Evolutionary conservation across 2,797 vertebrate genomes (phyloP).

Genomic region (Malacoraja senta): DNA sequence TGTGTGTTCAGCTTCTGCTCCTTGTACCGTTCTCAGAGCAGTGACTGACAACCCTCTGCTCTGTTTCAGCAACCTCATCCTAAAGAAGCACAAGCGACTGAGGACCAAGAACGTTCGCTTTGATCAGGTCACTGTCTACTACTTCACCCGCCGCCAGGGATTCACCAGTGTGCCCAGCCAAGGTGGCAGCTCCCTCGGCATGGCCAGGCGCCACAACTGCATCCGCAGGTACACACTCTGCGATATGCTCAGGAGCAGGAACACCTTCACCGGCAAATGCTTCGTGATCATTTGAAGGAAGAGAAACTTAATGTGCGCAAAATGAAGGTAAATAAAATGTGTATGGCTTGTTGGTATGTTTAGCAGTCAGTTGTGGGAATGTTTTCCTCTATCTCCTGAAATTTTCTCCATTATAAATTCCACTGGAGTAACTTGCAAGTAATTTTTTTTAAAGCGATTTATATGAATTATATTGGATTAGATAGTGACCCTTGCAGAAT

Average conservation of each 20-base stretch:
- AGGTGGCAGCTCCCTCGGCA: constrained; percentile 88
- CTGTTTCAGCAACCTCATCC: constrained; percentile 78
- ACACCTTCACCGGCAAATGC: constrained; percentile 73
- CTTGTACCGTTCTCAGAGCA: neutral
- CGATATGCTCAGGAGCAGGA: constrained; percentile 88
- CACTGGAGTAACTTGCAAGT: neutral
- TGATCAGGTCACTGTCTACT: constrained; percentile 88
- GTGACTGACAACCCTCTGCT: neutral
- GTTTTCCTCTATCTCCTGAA: neutral
- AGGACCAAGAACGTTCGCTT: constrained; percentile 83
- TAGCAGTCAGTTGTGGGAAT: no score
- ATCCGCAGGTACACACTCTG: constrained; percentile 84
- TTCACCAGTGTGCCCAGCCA: constrained; percentile 95
- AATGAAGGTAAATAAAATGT: constrained; percentile 74
- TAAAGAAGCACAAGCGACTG: constrained; percentile 75
- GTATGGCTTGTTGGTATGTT: neutral
- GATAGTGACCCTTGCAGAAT: neutral
- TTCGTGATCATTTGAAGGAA: constrained; percentile 84
- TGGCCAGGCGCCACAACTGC: constrained; percentile 84
- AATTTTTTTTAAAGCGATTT: neutral
- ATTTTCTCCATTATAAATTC: neutral
- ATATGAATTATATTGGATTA: neutral
- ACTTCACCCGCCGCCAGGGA: constrained; percentile 85
- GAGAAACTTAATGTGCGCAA: constrained; percentile 90
- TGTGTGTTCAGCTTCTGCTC: neutral